A percentile compares a stretch with the other conserved stretches of the same genome.
Evolutionary conservation across 2,888 invertebrate genomes (phyloP).

Genomic region (Kuschelorhynchus macadamiae): DNA sequence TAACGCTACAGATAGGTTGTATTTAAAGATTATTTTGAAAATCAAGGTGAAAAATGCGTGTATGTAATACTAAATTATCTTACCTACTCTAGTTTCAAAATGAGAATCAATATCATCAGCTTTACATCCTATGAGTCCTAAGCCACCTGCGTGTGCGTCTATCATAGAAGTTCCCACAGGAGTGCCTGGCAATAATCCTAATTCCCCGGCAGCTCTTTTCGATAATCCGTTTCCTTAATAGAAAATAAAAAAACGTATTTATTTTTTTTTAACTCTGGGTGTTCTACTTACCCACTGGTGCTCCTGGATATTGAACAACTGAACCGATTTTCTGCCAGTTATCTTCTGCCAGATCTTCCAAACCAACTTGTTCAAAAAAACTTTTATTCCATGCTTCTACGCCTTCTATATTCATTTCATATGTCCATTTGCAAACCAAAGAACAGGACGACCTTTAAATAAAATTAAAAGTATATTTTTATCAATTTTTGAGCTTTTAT

Average conservation of each 20-base stretch:
- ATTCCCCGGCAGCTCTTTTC: conserved; percentile 74
- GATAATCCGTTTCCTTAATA: conserved; percentile 74
- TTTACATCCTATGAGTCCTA: conserved; percentile 85
- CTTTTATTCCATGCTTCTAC: conserved; percentile 79
- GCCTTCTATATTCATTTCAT: conserved; percentile 76
- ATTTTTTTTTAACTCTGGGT: not conserved
- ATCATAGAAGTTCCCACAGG: conserved; percentile 92
- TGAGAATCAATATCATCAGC: conserved; percentile 68
- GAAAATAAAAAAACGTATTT: not conserved
- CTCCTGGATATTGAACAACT: conserved; percentile 79
- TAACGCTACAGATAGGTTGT: too few relatives aligned
- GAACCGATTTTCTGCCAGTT: conserved; percentile 80
- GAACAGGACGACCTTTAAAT: conserved; percentile 86
- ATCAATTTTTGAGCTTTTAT: too few relatives aligned
- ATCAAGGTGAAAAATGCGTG: too few relatives aligned
- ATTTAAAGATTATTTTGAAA: too few relatives aligned
- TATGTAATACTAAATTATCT: too few relatives aligned
- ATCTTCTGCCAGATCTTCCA: conserved; percentile 80
- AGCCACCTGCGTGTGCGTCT: conserved; percentile 95
- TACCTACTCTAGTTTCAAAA: conserved; percentile 72
- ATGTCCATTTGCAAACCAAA: conserved; percentile 95
- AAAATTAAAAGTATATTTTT: not conserved
- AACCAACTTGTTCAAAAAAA: conserved; percentile 81
- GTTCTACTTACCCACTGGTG: conserved; percentile 40
- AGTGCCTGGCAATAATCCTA: conserved; percentile 80